Conservation (phyloP, 2,797 vertebrate species). For the Sciurus carolinensis region DNA sequence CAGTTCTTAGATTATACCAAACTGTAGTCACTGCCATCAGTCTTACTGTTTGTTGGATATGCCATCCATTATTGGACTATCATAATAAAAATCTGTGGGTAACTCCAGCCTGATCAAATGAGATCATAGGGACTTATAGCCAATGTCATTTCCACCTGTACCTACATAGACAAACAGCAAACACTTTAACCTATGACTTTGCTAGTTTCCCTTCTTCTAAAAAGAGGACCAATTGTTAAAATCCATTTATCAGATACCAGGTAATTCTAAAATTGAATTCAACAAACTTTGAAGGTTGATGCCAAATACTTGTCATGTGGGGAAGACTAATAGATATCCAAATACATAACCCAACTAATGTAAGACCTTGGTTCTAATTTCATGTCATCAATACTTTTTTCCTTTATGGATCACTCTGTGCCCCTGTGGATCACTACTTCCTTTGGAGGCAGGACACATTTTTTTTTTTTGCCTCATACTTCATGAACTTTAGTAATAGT, state of each 20-base stretch:
- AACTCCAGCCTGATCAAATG: background rate
- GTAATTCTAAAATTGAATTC: slow-evolving; percentile 47
- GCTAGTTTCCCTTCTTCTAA: background rate
- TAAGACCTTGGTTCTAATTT: background rate
- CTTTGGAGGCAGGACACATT: background rate
- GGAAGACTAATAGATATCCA: background rate
- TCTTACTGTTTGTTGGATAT: slow-evolving; percentile 2
- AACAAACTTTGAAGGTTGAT: background rate
- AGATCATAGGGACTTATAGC: background rate
- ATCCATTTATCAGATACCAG: background rate
- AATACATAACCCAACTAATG: background rate
- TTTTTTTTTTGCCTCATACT: background rate
- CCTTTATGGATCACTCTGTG: background rate
- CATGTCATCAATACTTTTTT: background rate
- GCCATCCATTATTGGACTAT: background rate
- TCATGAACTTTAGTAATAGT: background rate
- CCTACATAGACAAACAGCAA: background rate
- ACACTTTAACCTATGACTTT: background rate
- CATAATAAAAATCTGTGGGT: background rate
- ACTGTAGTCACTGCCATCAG: background rate
- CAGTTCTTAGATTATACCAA: background rate
- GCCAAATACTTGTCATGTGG: background rate
- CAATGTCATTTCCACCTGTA: background rate
- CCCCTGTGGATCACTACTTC: background rate
- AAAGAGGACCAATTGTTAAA: background rate